Evolutionary conservation across 2,888 invertebrate genomes (phyloP).

Genomic region (Chrysina gloriosa): DNA sequence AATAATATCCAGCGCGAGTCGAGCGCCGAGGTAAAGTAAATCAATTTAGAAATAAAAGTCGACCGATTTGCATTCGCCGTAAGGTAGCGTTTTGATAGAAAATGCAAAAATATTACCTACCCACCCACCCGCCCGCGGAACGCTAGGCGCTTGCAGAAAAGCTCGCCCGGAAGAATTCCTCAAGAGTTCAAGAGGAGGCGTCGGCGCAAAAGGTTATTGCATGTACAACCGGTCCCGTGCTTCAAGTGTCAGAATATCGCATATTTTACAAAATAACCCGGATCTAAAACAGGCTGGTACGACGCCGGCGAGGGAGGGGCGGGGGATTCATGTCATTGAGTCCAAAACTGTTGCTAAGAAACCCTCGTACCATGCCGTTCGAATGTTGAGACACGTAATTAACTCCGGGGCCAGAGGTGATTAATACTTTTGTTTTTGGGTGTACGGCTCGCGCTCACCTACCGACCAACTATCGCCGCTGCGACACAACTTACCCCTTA

Average conservation of each 20-base stretch:
- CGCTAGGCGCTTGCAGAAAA: not conserved
- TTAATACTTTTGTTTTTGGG: slow-evolving; percentile 55
- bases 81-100: slow-evolving; percentile 19
- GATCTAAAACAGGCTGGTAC: slow-evolving; percentile 39
- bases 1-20: not conserved
- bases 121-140: too few species aligned
- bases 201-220: slow-evolving; percentile 50
- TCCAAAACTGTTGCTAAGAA: slow-evolving; percentile 56
- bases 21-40: not conserved
- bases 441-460: slow-evolving; percentile 13
- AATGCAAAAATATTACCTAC: slow-evolving; percentile 8
- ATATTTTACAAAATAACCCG: slow-evolving; percentile 58
- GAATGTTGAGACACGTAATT: slow-evolving; percentile 56
- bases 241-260: slow-evolving; percentile 59
- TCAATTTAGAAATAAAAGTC: slow-evolving; percentile 19
- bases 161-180: not conserved
- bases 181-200: slow-evolving; percentile 3
- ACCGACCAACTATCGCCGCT: not conserved
- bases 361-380: slow-evolving; percentile 59
- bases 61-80: not conserved
- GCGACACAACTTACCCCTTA: not conserved
- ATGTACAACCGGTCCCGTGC: slow-evolving; percentile 54
- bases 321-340: slow-evolving; percentile 52
- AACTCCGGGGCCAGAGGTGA: slow-evolving; percentile 52
- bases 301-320: too few species aligned